phyloP scores from a whole-genome alignment of 1,140 invertebrate species.

The Dufourea novaeangliae region DNA sequence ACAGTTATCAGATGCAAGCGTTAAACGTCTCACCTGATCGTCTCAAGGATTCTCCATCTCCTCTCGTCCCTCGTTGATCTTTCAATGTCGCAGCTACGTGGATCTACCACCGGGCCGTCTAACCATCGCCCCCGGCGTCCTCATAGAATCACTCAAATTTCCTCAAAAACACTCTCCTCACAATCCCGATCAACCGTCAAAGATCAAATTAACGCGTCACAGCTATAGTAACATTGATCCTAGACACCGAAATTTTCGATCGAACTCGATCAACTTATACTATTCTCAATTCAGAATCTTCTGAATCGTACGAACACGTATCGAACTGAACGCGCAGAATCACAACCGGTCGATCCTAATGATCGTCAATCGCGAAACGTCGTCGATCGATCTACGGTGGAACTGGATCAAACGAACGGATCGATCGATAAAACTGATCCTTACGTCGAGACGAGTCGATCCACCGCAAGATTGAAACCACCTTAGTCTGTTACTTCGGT shows the following conservation, averaged over 20 bases:
- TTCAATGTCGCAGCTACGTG: not conserved
- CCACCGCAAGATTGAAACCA: conserved; percentile 1
- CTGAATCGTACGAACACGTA: too few species aligned
- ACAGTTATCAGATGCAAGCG: not conserved
- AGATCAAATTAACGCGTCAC: not conserved
- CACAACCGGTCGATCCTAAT: not conserved
- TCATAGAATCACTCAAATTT: not conserved
- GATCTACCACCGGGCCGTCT: not conserved
- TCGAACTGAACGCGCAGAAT: not conserved
- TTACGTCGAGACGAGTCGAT: conserved; percentile 15
- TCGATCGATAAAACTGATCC: conserved; percentile 37
- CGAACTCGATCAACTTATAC: not conserved
- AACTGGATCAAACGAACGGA: not conserved
- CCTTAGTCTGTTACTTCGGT: not conserved
- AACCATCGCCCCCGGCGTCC: conserved; percentile 6
- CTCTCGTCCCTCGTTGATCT: not conserved
- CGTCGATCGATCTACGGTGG: not conserved
- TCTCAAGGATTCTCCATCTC: conserved; percentile 45
- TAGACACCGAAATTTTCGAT: not conserved
- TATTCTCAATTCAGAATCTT: not conserved
- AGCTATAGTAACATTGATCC: not conserved
- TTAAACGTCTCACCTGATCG: conserved; percentile 26
- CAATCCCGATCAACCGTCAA: not conserved
- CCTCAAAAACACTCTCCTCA: not conserved
- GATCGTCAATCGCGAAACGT: not conserved